Evolutionary conservation across 2,888 invertebrate genomes (phyloP).

Genomic region (Caenorhabditis sp.): DNA sequence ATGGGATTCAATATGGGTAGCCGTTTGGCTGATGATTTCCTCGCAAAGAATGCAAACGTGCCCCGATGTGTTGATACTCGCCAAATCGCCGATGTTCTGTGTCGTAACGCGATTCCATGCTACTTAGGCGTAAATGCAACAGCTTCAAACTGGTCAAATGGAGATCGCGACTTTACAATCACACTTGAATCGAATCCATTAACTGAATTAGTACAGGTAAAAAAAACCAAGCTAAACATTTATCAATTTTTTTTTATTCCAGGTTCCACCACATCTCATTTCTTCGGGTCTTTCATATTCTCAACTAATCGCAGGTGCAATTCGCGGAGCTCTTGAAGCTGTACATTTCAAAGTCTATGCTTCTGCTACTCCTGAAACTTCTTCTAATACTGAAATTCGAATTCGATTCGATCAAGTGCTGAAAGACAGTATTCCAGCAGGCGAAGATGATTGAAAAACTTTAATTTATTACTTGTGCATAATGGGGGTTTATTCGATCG

Average conservation of each 20-base stretch:
- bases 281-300: conserved; percentile 74
- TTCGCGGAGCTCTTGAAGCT: conserved; percentile 95
- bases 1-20: conserved; percentile 97
- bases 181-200: conserved; percentile 90
- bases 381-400: conserved; percentile 82
- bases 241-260: conserved; percentile 55
- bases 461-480: neutral
- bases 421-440: conserved; percentile 96
- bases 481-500: neutral
- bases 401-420: conserved; percentile 92
- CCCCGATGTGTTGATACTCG: conserved; percentile 92
- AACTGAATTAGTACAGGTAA: conserved; percentile 78
- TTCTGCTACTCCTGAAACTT: conserved; percentile 46
- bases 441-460: conserved; percentile 81
- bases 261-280: conserved; percentile 48
- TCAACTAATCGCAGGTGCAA: conserved; percentile 82
- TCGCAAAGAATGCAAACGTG: conserved; percentile 85
- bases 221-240: too few species aligned
- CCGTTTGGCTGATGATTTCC: conserved; percentile 93
- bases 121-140: conserved; percentile 90
- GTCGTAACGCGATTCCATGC: conserved; percentile 79
- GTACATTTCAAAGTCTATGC: conserved; percentile 76
- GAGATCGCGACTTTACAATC: conserved; percentile 85
- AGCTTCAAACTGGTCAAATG: conserved; percentile 89
- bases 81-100: conserved; percentile 82